Conservation (phyloP, 1,140 invertebrate species). For the Helicoverpa zea region DNA sequence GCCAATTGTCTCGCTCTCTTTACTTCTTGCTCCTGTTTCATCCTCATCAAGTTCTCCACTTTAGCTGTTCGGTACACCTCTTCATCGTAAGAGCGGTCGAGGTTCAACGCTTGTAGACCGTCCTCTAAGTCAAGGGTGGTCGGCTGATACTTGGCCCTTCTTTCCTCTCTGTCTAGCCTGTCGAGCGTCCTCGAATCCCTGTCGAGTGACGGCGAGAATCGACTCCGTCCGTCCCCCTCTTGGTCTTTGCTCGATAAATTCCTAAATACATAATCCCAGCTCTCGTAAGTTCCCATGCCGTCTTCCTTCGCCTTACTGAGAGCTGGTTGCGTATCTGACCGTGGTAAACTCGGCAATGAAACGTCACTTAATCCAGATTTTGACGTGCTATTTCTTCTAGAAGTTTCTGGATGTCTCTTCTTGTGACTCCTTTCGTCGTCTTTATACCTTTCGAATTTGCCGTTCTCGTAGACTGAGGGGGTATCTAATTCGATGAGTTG, state of each 20-base stretch:
- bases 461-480: conserved; percentile 81
- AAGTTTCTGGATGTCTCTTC: conserved; percentile 66
- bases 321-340: conserved; percentile 82
- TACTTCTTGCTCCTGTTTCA: conserved; percentile 82
- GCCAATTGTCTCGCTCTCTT: conserved; percentile 73
- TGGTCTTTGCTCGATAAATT: conserved; percentile 92
- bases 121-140: conserved; percentile 86
- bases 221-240: conserved; percentile 88
- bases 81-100: conserved; percentile 80
- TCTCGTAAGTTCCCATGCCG: conserved; percentile 89
- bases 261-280: conserved; percentile 93
- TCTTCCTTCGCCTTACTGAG: conserved; percentile 86
- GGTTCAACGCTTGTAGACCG: conserved; percentile 82
- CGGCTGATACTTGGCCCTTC: conserved; percentile 80
- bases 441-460: conserved; percentile 70
- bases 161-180: conserved; percentile 75
- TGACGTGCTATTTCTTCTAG: conserved; percentile 76
- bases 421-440: conserved; percentile 68
- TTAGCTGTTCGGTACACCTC: conserved; percentile 86
- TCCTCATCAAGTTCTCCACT: conserved; percentile 85
- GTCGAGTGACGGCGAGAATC: conserved; percentile 85
- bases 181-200: conserved; percentile 83
- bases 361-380: conserved; percentile 78
- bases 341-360: conserved; percentile 75
- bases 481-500: conserved; percentile 91